Evolutionary conservation across 2,113 vertebrate genomes (phyloP).

Genomic region (Coryphaenoides rupestris): DNA sequence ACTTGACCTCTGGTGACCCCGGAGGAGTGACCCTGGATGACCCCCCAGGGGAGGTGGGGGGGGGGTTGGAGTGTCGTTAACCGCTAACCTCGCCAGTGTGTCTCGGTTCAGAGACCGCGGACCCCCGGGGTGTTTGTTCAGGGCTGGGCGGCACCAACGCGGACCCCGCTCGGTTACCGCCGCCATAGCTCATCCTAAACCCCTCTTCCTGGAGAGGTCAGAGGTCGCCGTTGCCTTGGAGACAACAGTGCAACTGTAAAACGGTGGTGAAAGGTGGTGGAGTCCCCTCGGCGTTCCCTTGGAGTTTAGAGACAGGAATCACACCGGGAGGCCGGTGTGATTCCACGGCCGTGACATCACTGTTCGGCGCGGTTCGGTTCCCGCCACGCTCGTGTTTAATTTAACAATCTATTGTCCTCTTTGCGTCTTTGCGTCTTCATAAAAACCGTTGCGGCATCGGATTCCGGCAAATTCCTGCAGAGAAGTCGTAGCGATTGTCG

Average conservation of each 20-base stretch:
- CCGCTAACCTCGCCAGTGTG: constrained; percentile 42
- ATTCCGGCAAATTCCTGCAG: constrained; percentile 7
- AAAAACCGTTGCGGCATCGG: constrained; percentile 32
- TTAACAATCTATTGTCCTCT: constrained; percentile 23
- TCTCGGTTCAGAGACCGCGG: constrained; percentile 44
- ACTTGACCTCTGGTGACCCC: no score
- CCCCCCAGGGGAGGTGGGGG: no score
- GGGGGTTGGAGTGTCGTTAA: constrained; percentile 39
- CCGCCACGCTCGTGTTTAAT: constrained; percentile 19
- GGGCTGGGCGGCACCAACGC: constrained; percentile 30
- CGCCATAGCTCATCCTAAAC: constrained; percentile 36
- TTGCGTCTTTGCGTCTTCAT: constrained; percentile 21
- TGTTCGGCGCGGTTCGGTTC: constrained; percentile 25
- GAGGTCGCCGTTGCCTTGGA: constrained; percentile 37
- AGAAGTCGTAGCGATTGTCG: background rate
- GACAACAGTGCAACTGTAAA: constrained; percentile 16
- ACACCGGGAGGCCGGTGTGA: background rate
- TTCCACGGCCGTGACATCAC: constrained; percentile 29
- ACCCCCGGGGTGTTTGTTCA: constrained; percentile 58
- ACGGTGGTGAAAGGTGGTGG: background rate
- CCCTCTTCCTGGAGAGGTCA: constrained; percentile 47
- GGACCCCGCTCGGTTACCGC: constrained; percentile 42
- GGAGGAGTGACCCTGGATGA: no score
- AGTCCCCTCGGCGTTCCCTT: no score
- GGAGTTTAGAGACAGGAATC: background rate